phyloP scores from a whole-genome alignment of 1,140 invertebrate genomes.

The Scylla paramamosain region DNA sequence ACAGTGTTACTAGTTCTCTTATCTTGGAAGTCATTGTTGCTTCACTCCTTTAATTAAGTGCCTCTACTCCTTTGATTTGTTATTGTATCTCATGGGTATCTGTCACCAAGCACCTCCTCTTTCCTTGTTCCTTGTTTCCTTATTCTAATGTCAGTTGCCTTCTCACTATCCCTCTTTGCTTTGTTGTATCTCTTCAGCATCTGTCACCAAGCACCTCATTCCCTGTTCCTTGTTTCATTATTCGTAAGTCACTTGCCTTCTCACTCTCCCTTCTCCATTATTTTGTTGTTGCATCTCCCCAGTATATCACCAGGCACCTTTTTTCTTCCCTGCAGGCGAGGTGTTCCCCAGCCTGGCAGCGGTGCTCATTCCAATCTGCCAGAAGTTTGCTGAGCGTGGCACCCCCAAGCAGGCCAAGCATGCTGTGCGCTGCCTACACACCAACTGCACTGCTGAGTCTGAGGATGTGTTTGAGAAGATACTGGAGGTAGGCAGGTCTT shows the following conservation, averaged over 20 bases:
- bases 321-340: conserved; percentile 81
- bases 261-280: no score
- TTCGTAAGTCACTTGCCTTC: no score
- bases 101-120: no score
- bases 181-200: conserved; percentile 72
- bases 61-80: no score
- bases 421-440: conserved; percentile 94
- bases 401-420: conserved; percentile 98
- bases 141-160: no score
- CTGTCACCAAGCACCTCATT: background rate
- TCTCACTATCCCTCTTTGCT: no score
- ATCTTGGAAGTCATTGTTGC: no score
- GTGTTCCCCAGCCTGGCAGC: conserved; percentile 87
- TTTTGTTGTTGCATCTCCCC: conserved; percentile 77
- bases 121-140: no score
- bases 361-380: conserved; percentile 90
- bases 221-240: no score
- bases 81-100: no score
- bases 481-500: conserved; percentile 84
- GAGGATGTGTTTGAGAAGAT: conserved; percentile 92
- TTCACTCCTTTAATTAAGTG: no score
- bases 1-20: no score
- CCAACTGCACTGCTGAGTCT: conserved; percentile 87
- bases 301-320: background rate
- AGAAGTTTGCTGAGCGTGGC: conserved; percentile 91